Base-by-base conservation (phyloP, 2,888 invertebrate genomes). In the Orthosia incerta region DNA sequence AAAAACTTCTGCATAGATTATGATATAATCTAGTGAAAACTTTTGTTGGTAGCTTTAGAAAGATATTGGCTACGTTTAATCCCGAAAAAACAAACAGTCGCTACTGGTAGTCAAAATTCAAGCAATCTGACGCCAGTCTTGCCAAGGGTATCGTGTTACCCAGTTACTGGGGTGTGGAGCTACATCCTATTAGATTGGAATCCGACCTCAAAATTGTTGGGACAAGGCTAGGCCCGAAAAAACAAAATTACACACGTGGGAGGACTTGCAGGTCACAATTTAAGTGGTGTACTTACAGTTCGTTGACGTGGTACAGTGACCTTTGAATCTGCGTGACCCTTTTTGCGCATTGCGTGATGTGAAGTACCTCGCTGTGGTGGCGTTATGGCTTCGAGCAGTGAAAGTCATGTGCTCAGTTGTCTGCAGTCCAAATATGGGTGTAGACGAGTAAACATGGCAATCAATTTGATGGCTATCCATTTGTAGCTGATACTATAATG, bases 271-370 rank as follows among this genome's bases (percentile, higher is more conserved):
- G 46, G 16, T n/a, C 53, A n/a, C 4, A 56, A 56, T 48, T 56
- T 18, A 63, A 63, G 26, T 74, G 39, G 46, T 18, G 55, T 51
- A 55, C 31, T 59, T 26, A 51, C 53, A 65, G 81, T 68, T 67
- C 69, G 55, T 81, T 81, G 80, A 63, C 74, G 57, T 18, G 69
- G 18, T 53, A 18, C 57, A 74, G 63, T 80, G 81, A 82, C 84
- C 84, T 84, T 68, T 66, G 69, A 69, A 26, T n/a, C 84, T 67
- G 61, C 20, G 59, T 64, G 84, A 62, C 80, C 80, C 31, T 63
- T 72, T 82, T 82, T 46, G 62, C 66, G 57, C 61, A 81, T 80
- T 82, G 84, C 81, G 76, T 80, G 84, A 76, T 80, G 66, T 76
- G 76, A 72, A 84, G 59, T 69, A 66, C 46, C 48, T 55, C n/a